Evolutionary conservation across 2,113 vertebrate genomes (phyloP), one percentile per base, ranked within the genome.

Genomic region (Mus pahari): DNA sequence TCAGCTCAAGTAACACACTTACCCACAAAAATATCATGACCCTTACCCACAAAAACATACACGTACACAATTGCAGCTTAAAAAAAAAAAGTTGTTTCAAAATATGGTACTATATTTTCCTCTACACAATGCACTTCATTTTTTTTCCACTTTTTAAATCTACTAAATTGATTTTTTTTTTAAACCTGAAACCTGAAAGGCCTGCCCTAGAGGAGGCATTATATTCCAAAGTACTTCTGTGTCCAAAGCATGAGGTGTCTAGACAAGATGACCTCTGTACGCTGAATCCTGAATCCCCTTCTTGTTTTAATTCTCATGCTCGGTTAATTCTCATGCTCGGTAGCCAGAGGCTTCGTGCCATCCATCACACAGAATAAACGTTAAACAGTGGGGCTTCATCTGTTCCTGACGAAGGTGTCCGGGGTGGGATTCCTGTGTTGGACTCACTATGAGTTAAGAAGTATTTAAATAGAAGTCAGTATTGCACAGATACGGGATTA

Each of bases 1-100:
- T 91, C 42, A 83, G 7, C 20, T 42, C 55, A 86, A 73, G 39
- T n/a, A 84, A 96, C 50, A 90, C 93, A 89, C 60, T 91, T 12
- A 48, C 73, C 94, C 91, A n/a, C n/a, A n/a, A n/a, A n/a, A 70
- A 55, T 42, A 55, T 83, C 39, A 28, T 66, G 24, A 55, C 62
- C 53, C 16, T 2, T 36, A 12, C 55, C 26, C 36, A 13, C 53
- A 48, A 16, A 50, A 73, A 71, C 39, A 48, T 7, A 68, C 0
- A 3, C 20, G n/a, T 22, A 28, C 5, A 33, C 74, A 48, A 50
- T 87, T 94, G 48, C 50, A 68, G 73, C 20, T 17, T 5, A 86
- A 94, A 16, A 91, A 94, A 88, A 22, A n/a, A 14, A n/a, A 75
- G 10, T 26, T 66, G 9, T 28, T 58, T 86, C 71, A 81, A 45